Base-by-base conservation (phyloP, 2,113 vertebrate genomes). In the Phoenicopterus ruber region DNA sequence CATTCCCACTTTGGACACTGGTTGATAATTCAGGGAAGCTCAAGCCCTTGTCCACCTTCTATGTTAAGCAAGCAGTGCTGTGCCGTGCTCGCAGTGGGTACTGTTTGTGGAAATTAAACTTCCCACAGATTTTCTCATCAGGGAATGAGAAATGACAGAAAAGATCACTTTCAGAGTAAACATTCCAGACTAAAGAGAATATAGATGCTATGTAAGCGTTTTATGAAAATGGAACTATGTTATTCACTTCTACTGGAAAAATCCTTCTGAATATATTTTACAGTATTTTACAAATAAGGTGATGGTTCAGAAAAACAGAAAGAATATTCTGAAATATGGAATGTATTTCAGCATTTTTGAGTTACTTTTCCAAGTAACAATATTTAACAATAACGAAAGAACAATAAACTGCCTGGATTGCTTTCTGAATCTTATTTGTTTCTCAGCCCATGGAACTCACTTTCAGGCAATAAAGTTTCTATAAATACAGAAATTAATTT, bases 381-480 rank as follows among this genome's bases (percentile, higher is more conserved):
- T 63, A 58, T 42, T 82, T 70, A 69, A 47, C 10, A 63, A 16
- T 36, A 92, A 66, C 8, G 9, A 67, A 77, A 71, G 11, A 91
- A 36, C 2, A 72, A 42, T 36, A 21, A 29, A 19, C 17, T 69
- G 3, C 20, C 20, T 81, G 14, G 8, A 24, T 5, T 0, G 0
- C 21, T 44, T 82, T n/a, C 52, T 67, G 24, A 82, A 74, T 44
- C 19, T 54, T n/a, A 8, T 52, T 67, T 44, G 2, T 40, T 86
- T 73, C 13, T 83, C 26, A 47, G 38, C 9, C 25, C 6, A 14
- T 42, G 17, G 7, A 90, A 67, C 19, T 26, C 7, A 31, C 6
- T 38, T 73, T 40, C 4, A 50, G 0, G 0, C 3, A 38, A 34
- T 14, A 28, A 47, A 28, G 4, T 38, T 61, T 89, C 26, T 65